Conservation (phyloP, 2,888 invertebrate genomes). For the Parnassius smintheus region DNA sequence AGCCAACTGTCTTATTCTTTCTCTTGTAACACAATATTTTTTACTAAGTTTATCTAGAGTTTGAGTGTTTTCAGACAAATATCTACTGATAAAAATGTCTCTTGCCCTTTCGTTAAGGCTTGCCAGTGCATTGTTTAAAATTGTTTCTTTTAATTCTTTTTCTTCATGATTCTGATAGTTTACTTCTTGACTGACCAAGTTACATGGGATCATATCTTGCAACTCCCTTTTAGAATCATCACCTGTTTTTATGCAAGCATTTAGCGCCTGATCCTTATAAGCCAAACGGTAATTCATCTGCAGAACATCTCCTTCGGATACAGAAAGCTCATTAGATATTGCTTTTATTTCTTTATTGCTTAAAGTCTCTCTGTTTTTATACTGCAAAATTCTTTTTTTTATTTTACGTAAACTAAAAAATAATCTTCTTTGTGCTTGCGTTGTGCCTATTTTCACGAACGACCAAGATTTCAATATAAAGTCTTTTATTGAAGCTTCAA, state of each 20-base stretch:
- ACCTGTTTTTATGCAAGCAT: not conserved
- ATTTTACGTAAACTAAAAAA: slow-evolving; percentile 3
- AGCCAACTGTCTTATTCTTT: too few relatives aligned
- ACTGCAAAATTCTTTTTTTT: not conserved
- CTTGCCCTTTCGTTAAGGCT: not conserved
- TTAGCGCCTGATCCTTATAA: not conserved
- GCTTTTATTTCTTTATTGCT: not conserved
- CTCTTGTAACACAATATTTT: too few relatives aligned
- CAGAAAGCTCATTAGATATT: not conserved
- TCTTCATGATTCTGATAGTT: not conserved
- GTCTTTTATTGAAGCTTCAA: slow-evolving; percentile 4
- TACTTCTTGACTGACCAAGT: not conserved
- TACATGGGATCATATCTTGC: not conserved
- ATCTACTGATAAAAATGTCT: not conserved
- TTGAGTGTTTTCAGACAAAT: not conserved
- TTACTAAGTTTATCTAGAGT: not conserved
- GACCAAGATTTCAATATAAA: not conserved
- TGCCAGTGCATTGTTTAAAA: not conserved
- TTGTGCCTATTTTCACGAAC: not conserved
- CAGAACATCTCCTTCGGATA: slow-evolving; percentile 2
- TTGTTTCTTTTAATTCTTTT: not conserved
- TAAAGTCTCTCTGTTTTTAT: not conserved
- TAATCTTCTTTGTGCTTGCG: not conserved
- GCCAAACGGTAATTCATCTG: not conserved
- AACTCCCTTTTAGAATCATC: not conserved